Conservation (phyloP, 2,797 vertebrate species). For the Rhadinocentrus ornatus region DNA sequence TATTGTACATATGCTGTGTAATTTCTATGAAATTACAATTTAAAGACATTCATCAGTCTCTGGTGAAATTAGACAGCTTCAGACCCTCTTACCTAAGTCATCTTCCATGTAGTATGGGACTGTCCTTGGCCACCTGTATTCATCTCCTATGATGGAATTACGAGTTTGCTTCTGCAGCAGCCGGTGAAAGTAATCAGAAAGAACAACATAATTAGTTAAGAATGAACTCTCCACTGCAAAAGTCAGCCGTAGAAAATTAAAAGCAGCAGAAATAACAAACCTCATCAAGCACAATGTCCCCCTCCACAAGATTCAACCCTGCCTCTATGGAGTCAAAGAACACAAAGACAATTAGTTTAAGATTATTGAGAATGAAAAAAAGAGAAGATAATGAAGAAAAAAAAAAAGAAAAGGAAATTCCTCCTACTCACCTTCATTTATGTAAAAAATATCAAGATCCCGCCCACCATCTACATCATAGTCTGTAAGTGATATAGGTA, state of each 20-base stretch:
- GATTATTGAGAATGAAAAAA: neutral
- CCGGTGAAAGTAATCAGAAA: slow-evolving; percentile 28
- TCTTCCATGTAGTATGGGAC: slow-evolving; percentile 91
- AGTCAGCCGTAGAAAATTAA: neutral
- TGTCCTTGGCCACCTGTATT: slow-evolving; percentile 89
- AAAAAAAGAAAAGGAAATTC: neutral
- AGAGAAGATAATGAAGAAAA: neutral
- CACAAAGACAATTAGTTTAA: slow-evolving; percentile 1
- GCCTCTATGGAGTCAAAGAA: slow-evolving; percentile 77
- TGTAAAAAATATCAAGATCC: slow-evolving; percentile 90
- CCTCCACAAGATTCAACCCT: slow-evolving; percentile 89
- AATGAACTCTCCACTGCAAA: neutral
- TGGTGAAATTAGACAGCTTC: neutral
- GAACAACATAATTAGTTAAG: neutral
- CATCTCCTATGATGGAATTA: slow-evolving; percentile 89
- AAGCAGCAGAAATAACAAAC: slow-evolving; percentile 72
- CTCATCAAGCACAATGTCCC: slow-evolving; percentile 87
- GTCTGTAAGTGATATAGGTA: slow-evolving; percentile 67
- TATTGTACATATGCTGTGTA: too few species aligned
- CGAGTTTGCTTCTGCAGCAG: slow-evolving; percentile 71
- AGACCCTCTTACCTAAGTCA: slow-evolving; percentile 84
- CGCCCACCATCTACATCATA: slow-evolving; percentile 87
- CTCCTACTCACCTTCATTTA: slow-evolving; percentile 88
- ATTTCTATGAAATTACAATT: too few species aligned
- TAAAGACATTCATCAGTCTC: neutral